Percentiles rank a stretch among this genome's conserved stretches.
phyloP scores from a whole-genome alignment of 2,797 vertebrate genomes.

The Orientallactaga sibirica region DNA sequence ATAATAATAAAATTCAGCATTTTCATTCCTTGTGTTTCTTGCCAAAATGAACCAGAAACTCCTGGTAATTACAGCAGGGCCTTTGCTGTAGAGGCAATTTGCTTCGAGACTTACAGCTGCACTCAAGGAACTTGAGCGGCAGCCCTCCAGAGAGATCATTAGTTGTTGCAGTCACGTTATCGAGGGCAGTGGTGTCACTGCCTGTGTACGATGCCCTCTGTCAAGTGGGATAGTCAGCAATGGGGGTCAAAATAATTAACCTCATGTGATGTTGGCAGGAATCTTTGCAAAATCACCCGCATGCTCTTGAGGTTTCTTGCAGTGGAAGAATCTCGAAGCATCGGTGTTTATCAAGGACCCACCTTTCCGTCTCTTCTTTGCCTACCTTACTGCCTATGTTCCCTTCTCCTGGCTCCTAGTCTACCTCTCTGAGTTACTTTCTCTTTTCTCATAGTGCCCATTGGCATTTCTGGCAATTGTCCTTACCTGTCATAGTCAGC shows the following conservation, averaged over 20 bases:
- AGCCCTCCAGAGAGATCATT: slow-evolving; percentile 74
- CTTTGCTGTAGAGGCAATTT: slow-evolving; percentile 49
- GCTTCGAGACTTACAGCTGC: slow-evolving; percentile 41
- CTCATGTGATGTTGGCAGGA: slow-evolving; percentile 45
- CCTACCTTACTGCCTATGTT: not conserved
- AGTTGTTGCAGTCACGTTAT: slow-evolving; percentile 51
- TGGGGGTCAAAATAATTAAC: slow-evolving; percentile 76
- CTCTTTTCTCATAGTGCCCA: not conserved
- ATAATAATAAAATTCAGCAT: not conserved
- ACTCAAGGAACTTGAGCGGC: slow-evolving; percentile 38
- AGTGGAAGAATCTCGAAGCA: not conserved
- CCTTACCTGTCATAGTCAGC: not conserved
- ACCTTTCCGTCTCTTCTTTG: not conserved
- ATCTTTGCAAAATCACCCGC: slow-evolving; percentile 16
- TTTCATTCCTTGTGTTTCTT: slow-evolving; percentile 22
- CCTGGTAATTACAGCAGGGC: not conserved
- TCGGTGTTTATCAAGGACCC: not conserved
- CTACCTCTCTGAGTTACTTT: not conserved
- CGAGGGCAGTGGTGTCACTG: slow-evolving; percentile 52
- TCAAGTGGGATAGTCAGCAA: slow-evolving; percentile 70
- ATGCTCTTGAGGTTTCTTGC: slow-evolving; percentile 25
- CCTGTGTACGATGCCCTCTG: slow-evolving; percentile 28
- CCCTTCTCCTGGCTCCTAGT: not conserved
- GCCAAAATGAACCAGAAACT: slow-evolving; percentile 15
- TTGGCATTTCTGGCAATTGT: too few relatives aligned